phyloP scores from a whole-genome alignment of 2,113 vertebrate genomes.

The Donacobius atricapilla region DNA sequence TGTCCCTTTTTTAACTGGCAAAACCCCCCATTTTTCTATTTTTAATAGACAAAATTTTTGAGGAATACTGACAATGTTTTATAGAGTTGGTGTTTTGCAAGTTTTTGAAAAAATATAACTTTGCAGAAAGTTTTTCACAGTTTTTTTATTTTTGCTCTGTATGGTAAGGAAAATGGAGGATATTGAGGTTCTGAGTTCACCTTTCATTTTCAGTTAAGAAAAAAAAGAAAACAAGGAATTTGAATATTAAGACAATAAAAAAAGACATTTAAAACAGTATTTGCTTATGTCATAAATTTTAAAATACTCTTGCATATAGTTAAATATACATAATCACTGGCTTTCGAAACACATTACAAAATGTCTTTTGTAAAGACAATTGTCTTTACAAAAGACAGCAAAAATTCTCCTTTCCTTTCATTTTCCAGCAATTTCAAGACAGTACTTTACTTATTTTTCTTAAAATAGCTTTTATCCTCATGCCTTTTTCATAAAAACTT shows the following conservation, averaged over 20 bases:
- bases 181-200: neutral
- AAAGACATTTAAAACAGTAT: neutral
- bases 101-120: neutral
- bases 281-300: neutral
- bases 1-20: neutral
- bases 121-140: neutral
- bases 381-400: neutral
- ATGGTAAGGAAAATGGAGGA: neutral
- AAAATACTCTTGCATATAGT: neutral
- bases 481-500: neutral
- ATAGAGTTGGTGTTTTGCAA: neutral
- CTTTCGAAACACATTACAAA: neutral
- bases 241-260: neutral
- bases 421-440: neutral
- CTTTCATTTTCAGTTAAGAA: neutral
- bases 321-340: neutral
- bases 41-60: neutral
- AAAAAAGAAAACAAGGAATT: neutral
- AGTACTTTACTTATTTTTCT: neutral
- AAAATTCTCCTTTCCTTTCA: neutral
- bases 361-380: neutral
- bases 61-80: neutral
- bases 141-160: neutral
- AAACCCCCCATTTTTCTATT: neutral
- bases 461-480: neutral